A percentile compares a stretch with the other conserved stretches of the same genome.
Conservation (phyloP, 2,888 invertebrate species). For the Parnassius mnemosyne region DNA sequence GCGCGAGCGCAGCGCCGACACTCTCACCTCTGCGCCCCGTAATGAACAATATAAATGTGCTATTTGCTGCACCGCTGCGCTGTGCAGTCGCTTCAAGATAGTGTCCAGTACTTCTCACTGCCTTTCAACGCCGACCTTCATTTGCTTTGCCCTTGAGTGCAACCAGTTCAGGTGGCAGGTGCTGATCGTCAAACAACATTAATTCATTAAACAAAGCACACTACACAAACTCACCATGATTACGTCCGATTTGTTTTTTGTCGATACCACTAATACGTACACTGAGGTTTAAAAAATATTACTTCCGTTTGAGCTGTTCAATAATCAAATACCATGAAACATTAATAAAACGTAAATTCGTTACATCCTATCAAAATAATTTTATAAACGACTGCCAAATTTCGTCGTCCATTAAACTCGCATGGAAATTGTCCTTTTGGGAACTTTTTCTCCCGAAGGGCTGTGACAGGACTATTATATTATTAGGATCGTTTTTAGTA, state of each 20-base stretch:
- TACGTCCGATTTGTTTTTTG: constrained; percentile 8
- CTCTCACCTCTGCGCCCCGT: constrained; percentile 73
- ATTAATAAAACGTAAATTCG: constrained; percentile 45
- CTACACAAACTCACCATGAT: constrained; percentile 1
- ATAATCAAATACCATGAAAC: constrained; percentile 39
- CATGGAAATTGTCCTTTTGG: constrained; percentile 72
- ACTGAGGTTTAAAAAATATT: constrained; percentile 5
- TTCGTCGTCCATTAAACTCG: constrained; percentile 63
- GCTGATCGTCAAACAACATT: constrained; percentile 1
- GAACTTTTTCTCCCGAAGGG: constrained; percentile 61
- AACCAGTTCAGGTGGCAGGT: constrained; percentile 11
- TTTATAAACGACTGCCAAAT: constrained; percentile 69
- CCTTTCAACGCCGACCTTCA: constrained; percentile 12
- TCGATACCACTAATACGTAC: constrained; percentile 3
- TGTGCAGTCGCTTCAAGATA: constrained; percentile 30
- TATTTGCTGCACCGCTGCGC: constrained; percentile 51
- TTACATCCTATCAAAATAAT: constrained; percentile 54
- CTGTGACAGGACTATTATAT: constrained; percentile 79
- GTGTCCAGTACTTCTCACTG: constrained; percentile 21
- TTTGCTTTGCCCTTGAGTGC: constrained; percentile 1
- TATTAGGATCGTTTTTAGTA: constrained; percentile 78
- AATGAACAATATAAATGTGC: constrained; percentile 77
- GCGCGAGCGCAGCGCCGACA: constrained; percentile 67
- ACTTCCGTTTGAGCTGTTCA: constrained; percentile 20
- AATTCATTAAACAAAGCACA: constrained; percentile 3